Conservation (phyloP, 2,797 vertebrate species). For the Pangasius djambal region DNA sequence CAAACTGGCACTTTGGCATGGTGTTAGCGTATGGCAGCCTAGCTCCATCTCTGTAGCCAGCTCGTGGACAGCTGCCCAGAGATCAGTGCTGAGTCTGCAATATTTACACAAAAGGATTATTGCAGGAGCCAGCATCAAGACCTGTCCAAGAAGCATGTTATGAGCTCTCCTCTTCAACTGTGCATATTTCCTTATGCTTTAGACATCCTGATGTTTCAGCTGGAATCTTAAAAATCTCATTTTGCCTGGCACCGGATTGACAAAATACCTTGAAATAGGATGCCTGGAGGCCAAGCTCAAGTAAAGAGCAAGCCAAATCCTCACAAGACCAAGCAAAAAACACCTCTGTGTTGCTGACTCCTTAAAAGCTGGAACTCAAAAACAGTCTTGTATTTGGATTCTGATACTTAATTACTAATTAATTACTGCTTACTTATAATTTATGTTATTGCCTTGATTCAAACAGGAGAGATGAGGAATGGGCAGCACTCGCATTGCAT, state of each 20-base stretch:
- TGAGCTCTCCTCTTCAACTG: conserved; percentile 24
- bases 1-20: conserved; percentile 23
- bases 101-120: conserved; percentile 66
- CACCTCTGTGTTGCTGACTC: background rate
- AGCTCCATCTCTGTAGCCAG: conserved; percentile 35
- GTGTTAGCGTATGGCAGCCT: conserved; percentile 34
- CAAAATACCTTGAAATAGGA: conserved; percentile 1
- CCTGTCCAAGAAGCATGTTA: conserved; percentile 54
- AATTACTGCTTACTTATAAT: background rate
- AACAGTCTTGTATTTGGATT: background rate
- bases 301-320: background rate
- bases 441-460: conserved; percentile 7
- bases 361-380: background rate
- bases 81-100: conserved; percentile 42
- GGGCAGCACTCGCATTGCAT: background rate
- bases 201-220: conserved; percentile 13
- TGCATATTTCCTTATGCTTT: conserved; percentile 49
- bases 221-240: conserved; percentile 22
- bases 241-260: conserved; percentile 13
- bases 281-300: background rate
- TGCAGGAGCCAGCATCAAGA: conserved; percentile 57
- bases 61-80: conserved; percentile 40
- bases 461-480: background rate
- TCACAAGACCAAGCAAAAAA: background rate
- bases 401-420: background rate